These are phyloP conservation scores for Labrus mixtus DNA, from an alignment of 2,113 vertebrate species.

Conservation along the genomic window DNA sequence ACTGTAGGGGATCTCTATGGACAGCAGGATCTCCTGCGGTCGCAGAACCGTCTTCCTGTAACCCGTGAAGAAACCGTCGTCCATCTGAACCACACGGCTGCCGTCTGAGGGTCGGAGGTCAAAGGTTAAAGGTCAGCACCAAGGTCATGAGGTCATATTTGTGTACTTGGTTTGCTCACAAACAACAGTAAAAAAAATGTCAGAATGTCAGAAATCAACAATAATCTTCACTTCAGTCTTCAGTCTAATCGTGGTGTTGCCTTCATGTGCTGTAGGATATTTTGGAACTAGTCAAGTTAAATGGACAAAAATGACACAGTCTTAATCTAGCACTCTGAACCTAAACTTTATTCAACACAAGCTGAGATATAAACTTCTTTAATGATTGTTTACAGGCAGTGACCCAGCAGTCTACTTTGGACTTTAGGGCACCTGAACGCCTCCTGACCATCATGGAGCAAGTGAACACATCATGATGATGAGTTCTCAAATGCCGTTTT, in stretches of 20 bases:
- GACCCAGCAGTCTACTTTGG: neutral
- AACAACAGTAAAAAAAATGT: too few relatives aligned
- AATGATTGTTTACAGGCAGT: too few relatives aligned
- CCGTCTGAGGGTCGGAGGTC: conserved; percentile 79
- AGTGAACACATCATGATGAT: neutral
- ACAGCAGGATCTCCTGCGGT: conserved; percentile 90
- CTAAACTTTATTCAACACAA: too few relatives aligned
- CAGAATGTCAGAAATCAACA: too few relatives aligned
- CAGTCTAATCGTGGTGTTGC: too few relatives aligned
- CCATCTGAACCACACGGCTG: conserved; percentile 87
- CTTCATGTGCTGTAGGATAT: neutral
- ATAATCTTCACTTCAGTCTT: too few relatives aligned
- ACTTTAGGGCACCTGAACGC: neutral
- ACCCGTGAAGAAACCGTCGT: conserved; percentile 90
- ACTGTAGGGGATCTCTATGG: conserved; percentile 91
- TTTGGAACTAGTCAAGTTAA: neutral
- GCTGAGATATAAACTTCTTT: too few relatives aligned
- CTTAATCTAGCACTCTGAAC: too few relatives aligned
- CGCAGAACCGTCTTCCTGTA: conserved; percentile 90
- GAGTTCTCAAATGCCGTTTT: too few relatives aligned
- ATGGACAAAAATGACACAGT: too few relatives aligned
- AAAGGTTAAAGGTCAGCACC: conserved; percentile 29
- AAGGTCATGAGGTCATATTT: neutral
- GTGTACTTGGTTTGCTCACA: too few relatives aligned
- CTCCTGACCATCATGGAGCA: neutral